These are phyloP conservation scores for Otis tarda DNA, from an alignment of 2,113 vertebrate genomes.

Conservation along the genomic window DNA sequence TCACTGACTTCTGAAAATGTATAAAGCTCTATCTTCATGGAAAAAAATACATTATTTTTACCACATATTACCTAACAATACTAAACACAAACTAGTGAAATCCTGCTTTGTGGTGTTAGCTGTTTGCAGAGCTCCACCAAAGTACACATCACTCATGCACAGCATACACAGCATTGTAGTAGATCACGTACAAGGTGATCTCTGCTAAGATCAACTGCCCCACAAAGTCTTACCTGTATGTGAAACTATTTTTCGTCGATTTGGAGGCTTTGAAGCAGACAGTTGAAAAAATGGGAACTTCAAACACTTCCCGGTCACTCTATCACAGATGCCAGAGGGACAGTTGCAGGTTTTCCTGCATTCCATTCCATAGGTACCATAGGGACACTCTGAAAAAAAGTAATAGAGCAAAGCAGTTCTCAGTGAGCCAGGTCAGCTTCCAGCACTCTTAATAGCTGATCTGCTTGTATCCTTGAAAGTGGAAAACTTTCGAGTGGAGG, in stretches of 20 bases:
- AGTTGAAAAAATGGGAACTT: conserved; percentile 89
- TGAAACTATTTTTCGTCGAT: conserved; percentile 72
- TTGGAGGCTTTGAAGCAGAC: conserved; percentile 72
- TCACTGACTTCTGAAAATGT: not conserved
- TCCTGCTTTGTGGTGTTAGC: not conserved
- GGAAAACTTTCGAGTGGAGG: not conserved
- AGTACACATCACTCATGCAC: not conserved
- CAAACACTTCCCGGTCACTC: conserved; percentile 89
- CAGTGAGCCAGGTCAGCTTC: not conserved
- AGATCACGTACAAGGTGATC: not conserved
- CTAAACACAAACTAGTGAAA: not conserved
- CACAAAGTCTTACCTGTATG: conserved; percentile 77
- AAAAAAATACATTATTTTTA: not conserved
- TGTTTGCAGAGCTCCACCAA: not conserved
- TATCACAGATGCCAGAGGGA: conserved; percentile 91
- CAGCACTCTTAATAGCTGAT: not conserved
- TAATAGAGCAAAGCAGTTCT: not conserved
- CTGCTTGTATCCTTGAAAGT: not conserved
- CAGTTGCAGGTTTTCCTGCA: conserved; percentile 91
- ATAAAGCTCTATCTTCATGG: not conserved
- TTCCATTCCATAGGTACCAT: conserved; percentile 90
- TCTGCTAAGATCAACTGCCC: not conserved
- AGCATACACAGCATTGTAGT: rapidly evolving
- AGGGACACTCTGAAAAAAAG: conserved; percentile 85
- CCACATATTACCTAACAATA: not conserved